Percentiles rank a stretch among this genome's conserved stretches.
Evolutionary conservation across 2,797 vertebrate species (phyloP).

Genomic region (Rallus crepitans): DNA sequence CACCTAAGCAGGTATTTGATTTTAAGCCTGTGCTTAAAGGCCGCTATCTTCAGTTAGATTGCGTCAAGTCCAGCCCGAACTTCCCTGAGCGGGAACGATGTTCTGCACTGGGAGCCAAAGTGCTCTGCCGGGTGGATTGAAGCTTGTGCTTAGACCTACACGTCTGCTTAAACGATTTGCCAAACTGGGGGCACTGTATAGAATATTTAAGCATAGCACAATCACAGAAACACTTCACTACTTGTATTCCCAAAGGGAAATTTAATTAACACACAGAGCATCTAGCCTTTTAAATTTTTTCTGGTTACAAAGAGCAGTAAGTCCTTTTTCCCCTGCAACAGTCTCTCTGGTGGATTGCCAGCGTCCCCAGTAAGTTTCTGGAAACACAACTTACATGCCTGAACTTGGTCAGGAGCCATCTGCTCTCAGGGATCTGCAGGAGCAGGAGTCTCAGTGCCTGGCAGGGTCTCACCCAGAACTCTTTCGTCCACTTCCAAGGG

Average conservation of each 20-base stretch:
- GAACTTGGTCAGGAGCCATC: neutral
- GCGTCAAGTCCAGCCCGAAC: neutral
- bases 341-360: neutral
- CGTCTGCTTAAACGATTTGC: neutral
- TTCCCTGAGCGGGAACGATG: neutral
- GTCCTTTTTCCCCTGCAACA: neutral
- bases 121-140: neutral
- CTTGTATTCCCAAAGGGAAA: slow-evolving; percentile 8
- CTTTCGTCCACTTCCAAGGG: neutral
- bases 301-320: neutral
- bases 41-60: neutral
- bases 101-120: neutral
- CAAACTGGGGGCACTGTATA: neutral
- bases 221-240: slow-evolving; percentile 21
- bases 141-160: neutral
- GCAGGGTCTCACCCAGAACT: neutral
- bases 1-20: neutral
- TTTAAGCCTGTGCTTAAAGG: neutral
- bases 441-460: neutral
- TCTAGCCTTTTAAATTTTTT: neutral
- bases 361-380: neutral
- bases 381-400: neutral
- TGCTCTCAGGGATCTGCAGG: neutral
- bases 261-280: neutral
- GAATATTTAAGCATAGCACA: neutral